Evolutionary conservation across 2,888 invertebrate genomes (phyloP), one percentile per base, ranked within the genome.

Genomic region (Ormyrus labotus): DNA sequence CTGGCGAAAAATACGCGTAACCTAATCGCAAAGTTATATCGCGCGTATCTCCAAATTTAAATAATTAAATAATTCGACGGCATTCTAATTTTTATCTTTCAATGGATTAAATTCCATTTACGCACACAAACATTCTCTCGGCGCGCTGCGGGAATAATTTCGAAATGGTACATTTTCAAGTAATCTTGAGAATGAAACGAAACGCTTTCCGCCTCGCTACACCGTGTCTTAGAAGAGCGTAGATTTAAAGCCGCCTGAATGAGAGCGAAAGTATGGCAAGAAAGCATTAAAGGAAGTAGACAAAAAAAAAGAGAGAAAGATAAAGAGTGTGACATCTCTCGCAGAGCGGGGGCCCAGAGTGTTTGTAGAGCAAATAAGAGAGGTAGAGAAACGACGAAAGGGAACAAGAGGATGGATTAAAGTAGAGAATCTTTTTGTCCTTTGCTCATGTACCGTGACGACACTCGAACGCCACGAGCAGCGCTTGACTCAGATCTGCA

Each of bases 401-500:
- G n/a, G 19, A 19, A 19, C 50, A 34, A 34, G 34, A 19, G 50
- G 67, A 53, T 70, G 78, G 74, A 69, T 78, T 81, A 81, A 81
- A 81, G 64, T 60, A 72, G 69, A 81, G 78, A 78, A 81, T 81
- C 53, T 81, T 81, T 79, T 72, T 81, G 71, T 75, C 72, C 68
- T 68, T 73, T 78, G 74, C 74, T 61, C 65, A 78, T 81, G 81
- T 77, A 48, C 72, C 73, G 77, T 74, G 79, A 69, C 75, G 64
- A 71, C 81, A 65, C 70, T 13, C 50, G 19, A 34, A 34, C 63
- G 47, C 69, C 55, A n/a, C 19, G 55, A 69, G 75, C 86, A 88
- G 88, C 87, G 85, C 82, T 85, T 86, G 82, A 85, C 87, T 53
- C 85, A 87, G 80, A 86, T 87, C 82, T 86, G 87, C 82, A 86